Base-by-base conservation (phyloP, 2,113 vertebrate species). In the Aldabrachelys gigantea region DNA sequence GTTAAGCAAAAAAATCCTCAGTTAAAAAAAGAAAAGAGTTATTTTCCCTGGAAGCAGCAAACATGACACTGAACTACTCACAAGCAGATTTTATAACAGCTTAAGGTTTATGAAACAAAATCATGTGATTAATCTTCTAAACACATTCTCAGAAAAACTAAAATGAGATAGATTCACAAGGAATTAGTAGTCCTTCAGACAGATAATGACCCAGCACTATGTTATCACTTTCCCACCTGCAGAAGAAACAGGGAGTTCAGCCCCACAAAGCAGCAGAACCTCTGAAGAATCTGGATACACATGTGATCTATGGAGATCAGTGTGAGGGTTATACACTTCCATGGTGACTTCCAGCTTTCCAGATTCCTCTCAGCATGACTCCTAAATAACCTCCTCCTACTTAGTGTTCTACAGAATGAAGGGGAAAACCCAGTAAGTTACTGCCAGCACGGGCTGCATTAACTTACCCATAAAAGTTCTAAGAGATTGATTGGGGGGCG, bases 31-130 rank as follows among this genome's bases (percentile, higher is more conserved):
- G 41, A 41, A 81, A 84, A 80, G 4, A 0, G 6, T 31, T 82
- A 80, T 56, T 89, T 88, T 93, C 97, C 90, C 95, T 91, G 93
- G 85, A 97, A 94, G 84, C 65, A 88, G 75, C 57, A 88, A 90
- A 92, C 65, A 49, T 83, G 21, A 59, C 65, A 92, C 92, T 75
- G n/a, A 95, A 92, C 83, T 89, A 52, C 75, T 27, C 31, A 11
- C 54, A 21, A 65, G 79, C 57, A 91, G 87, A 91, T 94, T 81
- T 93, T 94, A 93, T 93, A 75, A 69, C n/a, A 96, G 75, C 57
- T 95, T 87, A 92, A 85, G 91, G 72, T 38, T 95, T 82, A 89
- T 89, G 93, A 92, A 92, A 31, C 94, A 89, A 54, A 96, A 91
- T 84, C 80, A 92, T 57, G 65, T 5, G 24, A 87, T 95, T 93